These are phyloP conservation scores for Cephus cinctus DNA, from an alignment of 1,140 invertebrate species.

Conservation along the genomic window DNA sequence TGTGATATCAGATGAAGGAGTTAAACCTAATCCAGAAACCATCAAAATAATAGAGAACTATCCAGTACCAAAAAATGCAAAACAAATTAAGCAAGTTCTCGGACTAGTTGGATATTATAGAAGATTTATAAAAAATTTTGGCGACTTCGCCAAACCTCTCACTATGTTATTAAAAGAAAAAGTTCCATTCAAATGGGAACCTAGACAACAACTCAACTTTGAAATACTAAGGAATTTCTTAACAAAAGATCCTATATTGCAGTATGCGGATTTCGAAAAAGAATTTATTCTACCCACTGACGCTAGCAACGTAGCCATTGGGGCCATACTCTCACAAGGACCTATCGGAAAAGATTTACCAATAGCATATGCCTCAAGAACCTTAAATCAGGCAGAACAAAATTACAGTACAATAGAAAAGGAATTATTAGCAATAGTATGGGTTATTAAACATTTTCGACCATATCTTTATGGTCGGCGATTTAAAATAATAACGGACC, in stretches of 20 bases:
- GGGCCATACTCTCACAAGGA: constrained; percentile 39
- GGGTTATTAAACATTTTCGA: constrained; percentile 46
- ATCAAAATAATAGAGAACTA: constrained; percentile 41
- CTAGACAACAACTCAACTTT: constrained; percentile 29
- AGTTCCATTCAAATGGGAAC: constrained; percentile 24
- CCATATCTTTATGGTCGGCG: constrained; percentile 42
- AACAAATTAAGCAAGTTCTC: constrained; percentile 50
- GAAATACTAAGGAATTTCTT: constrained; percentile 30
- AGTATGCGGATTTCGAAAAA: constrained; percentile 40
- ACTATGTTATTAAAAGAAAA: constrained; percentile 31
- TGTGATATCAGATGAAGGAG: constrained; percentile 43
- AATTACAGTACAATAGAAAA: constrained; percentile 40
- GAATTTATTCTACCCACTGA: constrained; percentile 46
- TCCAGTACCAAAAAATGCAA: constrained; percentile 35
- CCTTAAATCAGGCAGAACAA: constrained; percentile 19
- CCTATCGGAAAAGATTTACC: constrained; percentile 29
- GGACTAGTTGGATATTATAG: constrained; percentile 42
- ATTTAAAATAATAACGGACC: no score
- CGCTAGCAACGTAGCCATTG: constrained; percentile 38
- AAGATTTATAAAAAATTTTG: constrained; percentile 39
- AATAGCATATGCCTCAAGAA: constrained; percentile 34
- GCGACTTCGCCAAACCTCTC: constrained; percentile 34
- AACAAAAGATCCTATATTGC: constrained; percentile 35
- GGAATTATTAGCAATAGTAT: constrained; percentile 40
- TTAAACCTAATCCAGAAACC: constrained; percentile 45